Conservation (phyloP, 2,888 invertebrate species). For the Mactromeris polynyma region DNA sequence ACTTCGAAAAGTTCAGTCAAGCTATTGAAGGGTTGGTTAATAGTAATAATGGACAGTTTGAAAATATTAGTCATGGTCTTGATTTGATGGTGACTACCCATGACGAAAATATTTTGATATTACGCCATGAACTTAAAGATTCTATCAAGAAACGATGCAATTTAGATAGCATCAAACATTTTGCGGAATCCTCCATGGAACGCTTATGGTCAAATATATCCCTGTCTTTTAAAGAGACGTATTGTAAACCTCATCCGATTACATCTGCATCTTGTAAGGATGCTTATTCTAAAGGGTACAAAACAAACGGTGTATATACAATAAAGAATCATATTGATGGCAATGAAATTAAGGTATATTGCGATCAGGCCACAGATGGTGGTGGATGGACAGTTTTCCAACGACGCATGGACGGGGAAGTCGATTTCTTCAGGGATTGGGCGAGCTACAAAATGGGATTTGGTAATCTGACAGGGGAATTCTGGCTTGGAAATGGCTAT, state of each 20-base stretch:
- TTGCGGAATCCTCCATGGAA: too few species aligned
- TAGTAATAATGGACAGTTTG: too few species aligned
- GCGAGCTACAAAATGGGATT: slow-evolving; percentile 49
- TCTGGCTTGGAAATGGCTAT: slow-evolving; percentile 49
- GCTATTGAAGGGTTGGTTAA: too few species aligned
- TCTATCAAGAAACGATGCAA: neutral
- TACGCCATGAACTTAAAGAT: neutral
- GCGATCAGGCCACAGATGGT: slow-evolving; percentile 48
- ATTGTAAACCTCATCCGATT: too few species aligned
- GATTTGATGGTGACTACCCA: too few species aligned
- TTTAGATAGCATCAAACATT: too few species aligned
- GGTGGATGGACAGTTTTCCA: slow-evolving; percentile 47
- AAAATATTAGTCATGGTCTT: too few species aligned
- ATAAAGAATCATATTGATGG: neutral
- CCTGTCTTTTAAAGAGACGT: neutral
- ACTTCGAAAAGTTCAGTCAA: too few species aligned
- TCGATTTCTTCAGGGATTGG: slow-evolving; percentile 45
- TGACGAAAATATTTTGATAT: too few species aligned
- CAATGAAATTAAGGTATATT: neutral
- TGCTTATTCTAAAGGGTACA: neutral
- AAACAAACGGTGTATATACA: neutral
- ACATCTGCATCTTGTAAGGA: neutral
- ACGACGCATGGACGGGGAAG: slow-evolving; percentile 1
- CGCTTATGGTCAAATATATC: neutral
- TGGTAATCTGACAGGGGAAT: slow-evolving; percentile 38